These are phyloP conservation scores for Panonychus citri DNA, from an alignment of 1,140 invertebrate genomes.

Conservation along the genomic window DNA sequence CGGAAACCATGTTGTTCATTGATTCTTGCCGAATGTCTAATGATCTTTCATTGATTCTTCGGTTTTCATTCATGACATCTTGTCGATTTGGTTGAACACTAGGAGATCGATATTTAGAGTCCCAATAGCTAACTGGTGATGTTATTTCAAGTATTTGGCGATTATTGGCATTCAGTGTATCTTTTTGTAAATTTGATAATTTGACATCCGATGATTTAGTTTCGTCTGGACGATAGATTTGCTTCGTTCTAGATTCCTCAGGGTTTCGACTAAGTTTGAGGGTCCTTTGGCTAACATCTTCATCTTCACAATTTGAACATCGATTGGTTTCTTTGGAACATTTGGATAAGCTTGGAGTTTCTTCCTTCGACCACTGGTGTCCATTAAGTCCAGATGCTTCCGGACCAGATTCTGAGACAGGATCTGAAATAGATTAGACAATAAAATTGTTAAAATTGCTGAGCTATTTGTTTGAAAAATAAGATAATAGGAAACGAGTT, in stretches of 20 bases:
- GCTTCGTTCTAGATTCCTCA: too few relatives aligned
- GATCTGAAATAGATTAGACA: neutral
- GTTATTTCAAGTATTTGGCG: neutral
- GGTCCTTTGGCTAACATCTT: neutral
- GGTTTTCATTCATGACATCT: conserved; percentile 44
- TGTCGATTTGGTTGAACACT: conserved; percentile 40
- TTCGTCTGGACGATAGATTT: too few relatives aligned
- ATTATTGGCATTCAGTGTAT: conserved; percentile 51
- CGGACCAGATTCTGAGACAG: neutral
- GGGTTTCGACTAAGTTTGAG: too few relatives aligned
- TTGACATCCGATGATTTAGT: conserved; percentile 32
- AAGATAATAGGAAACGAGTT: too few relatives aligned
- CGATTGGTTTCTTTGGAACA: neutral
- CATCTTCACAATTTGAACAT: neutral
- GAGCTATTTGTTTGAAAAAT: too few relatives aligned
- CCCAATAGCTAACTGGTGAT: neutral
- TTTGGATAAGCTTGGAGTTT: neutral
- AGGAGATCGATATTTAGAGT: neutral
- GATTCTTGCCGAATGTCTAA: conserved; percentile 23
- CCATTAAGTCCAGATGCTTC: neutral
- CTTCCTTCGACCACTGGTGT: neutral
- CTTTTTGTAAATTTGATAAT: conserved; percentile 65
- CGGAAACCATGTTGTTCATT: neutral
- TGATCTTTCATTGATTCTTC: conserved; percentile 52
- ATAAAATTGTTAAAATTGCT: too few relatives aligned